A percentile compares a stretch with the other conserved stretches of the same genome.
phyloP scores from a whole-genome alignment of 1,140 invertebrate species.

The Drosophila willistoni region DNA sequence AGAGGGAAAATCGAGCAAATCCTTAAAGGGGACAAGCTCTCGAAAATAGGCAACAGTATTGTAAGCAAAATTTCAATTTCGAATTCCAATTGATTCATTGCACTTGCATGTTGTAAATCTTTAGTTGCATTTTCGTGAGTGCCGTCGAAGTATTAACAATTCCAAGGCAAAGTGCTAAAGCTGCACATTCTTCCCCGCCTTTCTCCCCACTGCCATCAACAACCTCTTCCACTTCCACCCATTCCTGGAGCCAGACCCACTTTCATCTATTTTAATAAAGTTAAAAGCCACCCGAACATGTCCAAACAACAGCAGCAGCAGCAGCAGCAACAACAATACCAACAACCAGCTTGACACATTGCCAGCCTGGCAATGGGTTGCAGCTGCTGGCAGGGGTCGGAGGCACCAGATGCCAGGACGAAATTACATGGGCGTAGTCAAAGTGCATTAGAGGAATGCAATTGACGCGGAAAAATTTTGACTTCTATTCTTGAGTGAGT shows the following conservation, averaged over 20 bases:
- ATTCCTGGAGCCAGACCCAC: neutral
- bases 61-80: slow-evolving; percentile 18
- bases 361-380: slow-evolving; percentile 45
- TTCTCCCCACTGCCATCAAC: neutral
- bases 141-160: slow-evolving; percentile 46
- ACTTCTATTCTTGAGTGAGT: too few relatives aligned
- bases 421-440: neutral
- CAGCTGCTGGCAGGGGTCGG: neutral
- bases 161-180: slow-evolving; percentile 45
- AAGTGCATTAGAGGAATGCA: neutral
- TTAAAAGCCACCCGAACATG: slow-evolving; percentile 64
- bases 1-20: slow-evolving; percentile 30
- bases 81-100: slow-evolving; percentile 58
- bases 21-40: neutral
- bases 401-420: slow-evolving; percentile 1
- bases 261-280: slow-evolving; percentile 71
- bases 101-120: slow-evolving; percentile 52
- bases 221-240: neutral
- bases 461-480: too few relatives aligned
- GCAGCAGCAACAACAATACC: slow-evolving; percentile 17
- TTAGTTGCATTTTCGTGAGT: slow-evolving; percentile 49
- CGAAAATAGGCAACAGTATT: slow-evolving; percentile 1
- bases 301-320: slow-evolving; percentile 18
- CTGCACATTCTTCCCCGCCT: slow-evolving; percentile 3
- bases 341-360: slow-evolving; percentile 47